phyloP scores from a whole-genome alignment of 2,797 vertebrate species.

The Podargus strigoides region DNA sequence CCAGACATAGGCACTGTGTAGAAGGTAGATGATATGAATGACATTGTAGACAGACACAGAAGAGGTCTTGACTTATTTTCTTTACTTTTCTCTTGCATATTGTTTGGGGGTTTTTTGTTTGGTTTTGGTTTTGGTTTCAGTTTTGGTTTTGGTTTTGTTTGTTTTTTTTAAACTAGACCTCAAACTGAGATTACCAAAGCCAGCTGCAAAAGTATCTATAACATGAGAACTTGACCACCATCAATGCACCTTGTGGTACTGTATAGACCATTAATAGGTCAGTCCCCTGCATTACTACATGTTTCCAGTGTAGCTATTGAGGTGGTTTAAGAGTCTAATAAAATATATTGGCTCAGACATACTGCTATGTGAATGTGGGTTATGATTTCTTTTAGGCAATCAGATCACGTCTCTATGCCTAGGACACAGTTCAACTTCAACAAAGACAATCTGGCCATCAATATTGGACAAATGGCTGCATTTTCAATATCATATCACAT shows the following conservation, averaged over 20 bases:
- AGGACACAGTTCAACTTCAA: not conserved
- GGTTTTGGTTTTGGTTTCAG: no score
- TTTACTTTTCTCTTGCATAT: not conserved
- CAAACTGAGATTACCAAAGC: not conserved
- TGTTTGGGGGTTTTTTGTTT: no score
- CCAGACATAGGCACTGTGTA: not conserved
- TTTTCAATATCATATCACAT: not conserved
- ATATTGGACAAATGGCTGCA: not conserved
- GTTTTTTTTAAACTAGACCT: not conserved
- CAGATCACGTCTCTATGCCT: not conserved
- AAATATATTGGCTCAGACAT: not conserved
- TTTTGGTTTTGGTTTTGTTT: no score
- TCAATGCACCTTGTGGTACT: no score
- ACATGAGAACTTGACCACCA: not conserved
- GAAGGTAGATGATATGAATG: not conserved
- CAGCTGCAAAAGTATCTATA: not conserved
- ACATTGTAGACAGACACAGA: not conserved
- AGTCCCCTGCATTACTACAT: no score
- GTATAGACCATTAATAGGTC: not conserved
- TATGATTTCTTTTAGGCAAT: not conserved
- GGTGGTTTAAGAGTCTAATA: not conserved
- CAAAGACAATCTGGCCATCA: not conserved
- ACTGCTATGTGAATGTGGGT: not conserved
- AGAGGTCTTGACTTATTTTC: not conserved
- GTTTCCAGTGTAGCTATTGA: not conserved